Conservation (phyloP, 2,113 vertebrate species). For the Xyrauchen texanus region DNA sequence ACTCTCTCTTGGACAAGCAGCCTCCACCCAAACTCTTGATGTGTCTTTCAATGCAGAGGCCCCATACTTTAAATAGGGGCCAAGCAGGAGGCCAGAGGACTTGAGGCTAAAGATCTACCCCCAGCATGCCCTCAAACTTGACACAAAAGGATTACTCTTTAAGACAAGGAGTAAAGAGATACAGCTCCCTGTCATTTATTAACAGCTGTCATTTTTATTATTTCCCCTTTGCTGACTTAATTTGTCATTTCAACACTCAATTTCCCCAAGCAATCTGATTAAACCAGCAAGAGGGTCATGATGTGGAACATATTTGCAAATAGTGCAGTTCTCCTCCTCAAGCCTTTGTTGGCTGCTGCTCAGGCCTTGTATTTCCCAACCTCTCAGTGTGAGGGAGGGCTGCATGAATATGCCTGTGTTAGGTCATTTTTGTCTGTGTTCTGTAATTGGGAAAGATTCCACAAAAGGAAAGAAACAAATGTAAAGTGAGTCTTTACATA, state of each 20-base stretch:
- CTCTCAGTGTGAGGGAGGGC: neutral
- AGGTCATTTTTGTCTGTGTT: neutral
- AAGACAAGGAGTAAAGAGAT: neutral
- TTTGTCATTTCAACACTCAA: neutral
- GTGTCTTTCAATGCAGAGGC: constrained; percentile 17
- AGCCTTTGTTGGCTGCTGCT: neutral
- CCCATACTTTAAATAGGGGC: neutral
- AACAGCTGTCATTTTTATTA: neutral
- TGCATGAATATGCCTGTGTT: neutral
- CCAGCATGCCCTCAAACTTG: neutral
- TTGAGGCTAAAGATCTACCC: neutral
- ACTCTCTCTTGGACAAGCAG: too few relatives aligned
- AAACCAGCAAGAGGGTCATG: too few relatives aligned
- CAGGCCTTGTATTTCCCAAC: constrained; percentile 13
- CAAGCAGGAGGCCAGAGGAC: neutral
- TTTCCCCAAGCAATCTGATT: neutral
- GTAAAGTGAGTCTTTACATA: neutral
- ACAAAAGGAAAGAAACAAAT: neutral
- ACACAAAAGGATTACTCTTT: neutral
- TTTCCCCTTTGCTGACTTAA: too few relatives aligned
- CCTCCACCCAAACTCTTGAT: constrained; percentile 24
- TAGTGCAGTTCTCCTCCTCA: neutral
- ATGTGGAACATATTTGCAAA: constrained; percentile 12
- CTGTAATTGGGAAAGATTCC: neutral
- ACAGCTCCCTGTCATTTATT: too few relatives aligned